Evolutionary conservation across 2,888 invertebrate genomes (phyloP).

Genomic region (Rotaria magnacalcarata): DNA sequence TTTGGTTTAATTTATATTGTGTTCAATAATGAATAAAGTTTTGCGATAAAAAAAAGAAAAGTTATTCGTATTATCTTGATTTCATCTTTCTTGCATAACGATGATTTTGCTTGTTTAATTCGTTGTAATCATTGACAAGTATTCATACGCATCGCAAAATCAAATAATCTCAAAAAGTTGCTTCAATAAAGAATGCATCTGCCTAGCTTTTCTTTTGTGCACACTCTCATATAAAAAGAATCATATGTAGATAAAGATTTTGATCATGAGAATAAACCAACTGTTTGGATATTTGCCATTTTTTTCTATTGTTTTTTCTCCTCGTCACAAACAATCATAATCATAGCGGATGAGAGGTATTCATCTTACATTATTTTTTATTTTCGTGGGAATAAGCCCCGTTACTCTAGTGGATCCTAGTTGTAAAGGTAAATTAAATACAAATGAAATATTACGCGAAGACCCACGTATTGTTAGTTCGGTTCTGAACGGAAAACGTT

Average conservation of each 20-base stretch:
- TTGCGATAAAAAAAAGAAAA: too few species aligned
- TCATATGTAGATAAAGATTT: too few species aligned
- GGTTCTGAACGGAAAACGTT: not conserved
- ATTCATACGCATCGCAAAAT: too few species aligned
- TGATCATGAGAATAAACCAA: not conserved
- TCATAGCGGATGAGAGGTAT: not conserved
- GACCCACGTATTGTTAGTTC: not conserved
- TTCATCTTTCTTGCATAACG: too few species aligned
- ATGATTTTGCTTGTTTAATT: too few species aligned
- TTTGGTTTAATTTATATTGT: not conserved
- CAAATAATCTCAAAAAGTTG: too few species aligned
- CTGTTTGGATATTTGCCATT: not conserved
- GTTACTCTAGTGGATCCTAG: not conserved
- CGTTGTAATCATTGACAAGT: too few species aligned
- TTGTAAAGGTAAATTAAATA: not conserved
- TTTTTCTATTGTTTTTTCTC: not conserved
- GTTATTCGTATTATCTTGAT: too few species aligned
- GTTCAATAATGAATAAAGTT: too few species aligned
- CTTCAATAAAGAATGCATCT: too few species aligned
- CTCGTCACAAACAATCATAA: not conserved
- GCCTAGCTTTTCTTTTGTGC: too few species aligned
- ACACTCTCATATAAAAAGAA: too few species aligned
- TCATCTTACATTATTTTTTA: not conserved
- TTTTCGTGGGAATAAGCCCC: not conserved
- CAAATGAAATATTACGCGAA: not conserved